Conservation (phyloP, 2,113 vertebrate genomes). For the Halichoeres trimaculatus region DNA sequence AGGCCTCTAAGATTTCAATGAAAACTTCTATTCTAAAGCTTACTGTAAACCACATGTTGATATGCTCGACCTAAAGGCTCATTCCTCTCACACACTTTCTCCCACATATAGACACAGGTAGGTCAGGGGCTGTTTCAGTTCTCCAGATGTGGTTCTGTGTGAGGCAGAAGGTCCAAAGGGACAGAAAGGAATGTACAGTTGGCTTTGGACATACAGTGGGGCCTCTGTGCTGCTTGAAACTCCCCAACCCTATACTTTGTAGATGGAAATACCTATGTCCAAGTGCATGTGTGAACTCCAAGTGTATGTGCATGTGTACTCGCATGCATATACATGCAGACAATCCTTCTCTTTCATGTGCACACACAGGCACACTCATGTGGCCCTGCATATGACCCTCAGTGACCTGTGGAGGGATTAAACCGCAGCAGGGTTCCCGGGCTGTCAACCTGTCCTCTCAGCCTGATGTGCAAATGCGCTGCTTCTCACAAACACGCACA, state of each 20-base stretch:
- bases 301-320: conserved; percentile 5
- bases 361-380: conserved; percentile 12
- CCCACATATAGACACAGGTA: conserved; percentile 42
- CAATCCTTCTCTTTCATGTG: conserved; percentile 40
- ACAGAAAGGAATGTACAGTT: conserved; percentile 71
- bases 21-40: conserved; percentile 27
- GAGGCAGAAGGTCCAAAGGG: conserved; percentile 59
- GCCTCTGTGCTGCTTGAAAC: conserved; percentile 59
- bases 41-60: conserved; percentile 32
- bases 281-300: conserved; percentile 25
- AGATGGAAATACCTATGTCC: conserved; percentile 43
- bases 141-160: conserved; percentile 69
- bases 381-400: conserved; percentile 38
- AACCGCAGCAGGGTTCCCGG: conserved; percentile 52
- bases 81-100: conserved; percentile 37
- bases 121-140: conserved; percentile 34
- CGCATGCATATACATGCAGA: conserved; percentile 24
- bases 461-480: conserved; percentile 29
- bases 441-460: conserved; percentile 65
- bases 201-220: conserved; percentile 67
- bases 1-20: conserved; percentile 18
- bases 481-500: conserved; percentile 3
- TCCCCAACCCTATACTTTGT: conserved; percentile 24
- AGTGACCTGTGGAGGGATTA: conserved; percentile 64
- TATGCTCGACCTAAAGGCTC: conserved; percentile 43